Percentiles rank a stretch among this genome's conserved stretches.
These are phyloP conservation scores for Saguinus midas DNA, from an alignment of 2,113 vertebrate species.

Conservation along the genomic window DNA sequence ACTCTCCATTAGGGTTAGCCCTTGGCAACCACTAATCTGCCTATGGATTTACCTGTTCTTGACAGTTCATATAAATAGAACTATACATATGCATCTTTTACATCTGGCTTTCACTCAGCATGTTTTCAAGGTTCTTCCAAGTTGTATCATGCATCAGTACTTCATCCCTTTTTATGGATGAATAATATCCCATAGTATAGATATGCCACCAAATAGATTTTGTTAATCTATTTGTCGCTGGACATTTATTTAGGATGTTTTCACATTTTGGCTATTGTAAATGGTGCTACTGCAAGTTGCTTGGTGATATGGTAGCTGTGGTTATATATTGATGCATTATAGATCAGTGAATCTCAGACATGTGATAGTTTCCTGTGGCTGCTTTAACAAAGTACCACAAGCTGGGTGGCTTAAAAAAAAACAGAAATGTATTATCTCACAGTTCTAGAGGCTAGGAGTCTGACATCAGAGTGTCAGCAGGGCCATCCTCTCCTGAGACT, in stretches of 20 bases:
- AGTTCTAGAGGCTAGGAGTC: neutral
- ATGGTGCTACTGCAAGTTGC: neutral
- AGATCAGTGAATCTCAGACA: constrained; percentile 1
- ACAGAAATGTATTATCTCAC: neutral
- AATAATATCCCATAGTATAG: neutral
- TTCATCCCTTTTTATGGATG: neutral
- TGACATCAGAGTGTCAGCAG: neutral
- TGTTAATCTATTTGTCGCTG: neutral
- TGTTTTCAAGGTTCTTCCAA: neutral
- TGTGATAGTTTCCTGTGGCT: neutral
- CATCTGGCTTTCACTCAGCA: neutral
- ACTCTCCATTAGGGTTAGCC: neutral
- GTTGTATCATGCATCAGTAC: neutral
- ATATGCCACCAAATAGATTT: neutral
- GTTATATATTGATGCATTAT: neutral
- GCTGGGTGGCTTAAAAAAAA: neutral
- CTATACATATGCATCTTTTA: neutral
- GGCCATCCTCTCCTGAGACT: neutral
- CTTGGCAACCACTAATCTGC: neutral
- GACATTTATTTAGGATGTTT: neutral
- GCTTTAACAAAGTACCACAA: neutral
- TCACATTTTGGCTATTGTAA: neutral
- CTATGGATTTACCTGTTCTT: neutral
- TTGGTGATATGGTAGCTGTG: neutral
- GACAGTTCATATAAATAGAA: neutral